These are phyloP conservation scores for Sebastes flavidus DNA, from an alignment of 2,797 vertebrate genomes.

Conservation along the genomic window DNA sequence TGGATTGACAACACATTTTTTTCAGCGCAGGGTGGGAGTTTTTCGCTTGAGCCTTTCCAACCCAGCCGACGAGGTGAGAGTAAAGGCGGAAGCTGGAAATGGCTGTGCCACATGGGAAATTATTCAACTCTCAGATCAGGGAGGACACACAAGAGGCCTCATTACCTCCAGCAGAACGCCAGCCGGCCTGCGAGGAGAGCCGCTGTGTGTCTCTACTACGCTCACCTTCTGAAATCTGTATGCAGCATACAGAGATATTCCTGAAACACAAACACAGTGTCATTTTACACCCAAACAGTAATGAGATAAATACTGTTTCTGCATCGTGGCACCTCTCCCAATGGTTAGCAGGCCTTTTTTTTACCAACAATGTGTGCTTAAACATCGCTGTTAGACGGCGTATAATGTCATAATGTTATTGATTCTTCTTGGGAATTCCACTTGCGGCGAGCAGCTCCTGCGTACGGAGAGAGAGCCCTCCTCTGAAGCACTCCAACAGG, in stretches of 20 bases:
- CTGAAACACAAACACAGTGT: background rate
- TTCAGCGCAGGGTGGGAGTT: constrained; percentile 40
- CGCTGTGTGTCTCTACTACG: background rate
- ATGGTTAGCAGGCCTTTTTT: constrained; percentile 28
- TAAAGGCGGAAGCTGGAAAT: constrained; percentile 74
- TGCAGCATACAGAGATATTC: constrained; percentile 8
- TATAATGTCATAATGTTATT: constrained; percentile 69
- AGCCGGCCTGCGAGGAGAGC: constrained; percentile 48
- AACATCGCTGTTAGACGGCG: constrained; percentile 50
- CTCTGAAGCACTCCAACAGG: constrained; percentile 45
- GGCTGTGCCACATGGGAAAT: constrained; percentile 80
- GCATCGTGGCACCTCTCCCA: background rate
- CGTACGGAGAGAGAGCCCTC: background rate
- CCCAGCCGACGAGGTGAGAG: constrained; percentile 61
- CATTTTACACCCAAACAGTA: background rate
- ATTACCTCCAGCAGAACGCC: constrained; percentile 66
- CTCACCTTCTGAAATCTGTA: constrained; percentile 14
- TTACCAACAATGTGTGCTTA: constrained; percentile 41
- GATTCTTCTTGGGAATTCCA: constrained; percentile 65
- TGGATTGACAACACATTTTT: constrained; percentile 59
- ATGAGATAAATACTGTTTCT: constrained; percentile 4
- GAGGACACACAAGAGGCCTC: constrained; percentile 81
- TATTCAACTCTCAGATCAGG: constrained; percentile 79
- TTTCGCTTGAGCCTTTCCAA: constrained; percentile 37
- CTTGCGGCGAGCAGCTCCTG: constrained; percentile 43